A percentile compares a stretch with the other conserved stretches of the same genome.
These are phyloP conservation scores for Oxytorus armatus DNA, from an alignment of 2,888 invertebrate species.

Conservation along the genomic window DNA sequence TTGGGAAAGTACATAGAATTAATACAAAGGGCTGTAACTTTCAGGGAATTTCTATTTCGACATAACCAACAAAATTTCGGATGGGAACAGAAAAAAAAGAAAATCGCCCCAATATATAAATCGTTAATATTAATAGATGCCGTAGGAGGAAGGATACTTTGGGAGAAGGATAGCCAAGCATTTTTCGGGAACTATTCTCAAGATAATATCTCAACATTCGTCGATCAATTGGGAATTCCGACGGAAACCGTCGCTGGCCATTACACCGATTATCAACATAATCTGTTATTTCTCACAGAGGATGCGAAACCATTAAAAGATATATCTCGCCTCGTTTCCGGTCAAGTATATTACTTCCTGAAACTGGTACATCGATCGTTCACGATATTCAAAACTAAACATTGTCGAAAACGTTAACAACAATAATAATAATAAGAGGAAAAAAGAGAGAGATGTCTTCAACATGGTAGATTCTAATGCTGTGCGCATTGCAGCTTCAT, in stretches of 20 bases:
- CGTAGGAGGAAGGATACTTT: slow-evolving; percentile 69
- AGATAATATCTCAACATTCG: slow-evolving; percentile 65
- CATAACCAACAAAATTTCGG: no score
- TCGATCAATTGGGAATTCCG: slow-evolving; percentile 66
- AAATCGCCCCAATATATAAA: slow-evolving; percentile 9
- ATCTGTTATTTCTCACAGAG: slow-evolving; percentile 64
- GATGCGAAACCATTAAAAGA: slow-evolving; percentile 41
- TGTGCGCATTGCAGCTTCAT: slow-evolving; percentile 49
- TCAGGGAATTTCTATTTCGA: no score
- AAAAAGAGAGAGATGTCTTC: no score
- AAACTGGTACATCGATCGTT: slow-evolving; percentile 68
- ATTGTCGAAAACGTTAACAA: no score
- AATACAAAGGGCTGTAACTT: no score
- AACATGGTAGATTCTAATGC: no score
- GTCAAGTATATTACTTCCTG: slow-evolving; percentile 74
- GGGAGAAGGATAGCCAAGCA: slow-evolving; percentile 60
- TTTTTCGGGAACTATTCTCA: slow-evolving; percentile 72
- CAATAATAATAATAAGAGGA: no score
- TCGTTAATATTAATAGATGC: slow-evolving; percentile 64
- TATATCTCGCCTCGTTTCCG: slow-evolving; percentile 67
- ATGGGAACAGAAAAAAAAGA: no score
- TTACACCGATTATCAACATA: slow-evolving; percentile 16
- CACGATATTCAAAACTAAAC: not conserved
- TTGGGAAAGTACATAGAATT: no score
- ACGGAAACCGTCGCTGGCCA: slow-evolving; percentile 22